These are phyloP conservation scores for Halcyon chelicuti DNA, from an alignment of 2,797 vertebrate species.

Conservation along the genomic window DNA sequence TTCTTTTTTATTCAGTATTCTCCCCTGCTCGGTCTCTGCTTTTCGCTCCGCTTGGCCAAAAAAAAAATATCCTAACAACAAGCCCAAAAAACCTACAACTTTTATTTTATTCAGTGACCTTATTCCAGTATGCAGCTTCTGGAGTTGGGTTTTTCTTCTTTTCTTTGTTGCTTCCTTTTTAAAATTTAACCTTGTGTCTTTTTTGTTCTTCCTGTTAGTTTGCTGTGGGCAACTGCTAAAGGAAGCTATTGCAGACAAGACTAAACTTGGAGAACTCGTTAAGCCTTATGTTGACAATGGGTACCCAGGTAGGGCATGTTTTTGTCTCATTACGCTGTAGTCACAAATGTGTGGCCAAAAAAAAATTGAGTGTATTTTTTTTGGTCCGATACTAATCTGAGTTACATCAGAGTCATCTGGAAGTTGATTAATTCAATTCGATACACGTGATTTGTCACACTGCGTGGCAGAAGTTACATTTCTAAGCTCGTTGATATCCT, in stretches of 20 bases:
- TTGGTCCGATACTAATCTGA: background rate
- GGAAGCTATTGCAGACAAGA: conserved; percentile 83
- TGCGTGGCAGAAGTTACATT: rapidly evolving
- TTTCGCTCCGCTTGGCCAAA: conserved; percentile 10
- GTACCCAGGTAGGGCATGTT: conserved; percentile 79
- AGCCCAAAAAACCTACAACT: background rate
- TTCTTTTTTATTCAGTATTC: conserved; percentile 39
- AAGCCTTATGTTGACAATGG: conserved; percentile 81
- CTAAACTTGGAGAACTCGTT: conserved; percentile 80
- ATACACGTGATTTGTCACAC: background rate
- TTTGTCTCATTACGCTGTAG: background rate
- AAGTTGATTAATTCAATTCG: background rate
- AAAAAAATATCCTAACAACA: background rate
- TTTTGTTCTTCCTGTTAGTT: conserved; percentile 81
- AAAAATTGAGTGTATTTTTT: background rate
- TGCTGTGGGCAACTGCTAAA: conserved; percentile 87
- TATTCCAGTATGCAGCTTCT: conserved; percentile 54
- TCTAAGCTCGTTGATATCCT: background rate
- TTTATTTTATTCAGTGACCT: conserved; percentile 73
- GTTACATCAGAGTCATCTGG: background rate
- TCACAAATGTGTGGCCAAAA: background rate
- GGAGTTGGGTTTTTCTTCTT: background rate
- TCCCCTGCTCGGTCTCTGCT: background rate
- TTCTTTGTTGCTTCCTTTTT: conserved; percentile 66
- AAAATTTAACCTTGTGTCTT: conserved; percentile 74